Conservation (phyloP, 2,797 vertebrate species). For the Chloroceryle amazona region DNA sequence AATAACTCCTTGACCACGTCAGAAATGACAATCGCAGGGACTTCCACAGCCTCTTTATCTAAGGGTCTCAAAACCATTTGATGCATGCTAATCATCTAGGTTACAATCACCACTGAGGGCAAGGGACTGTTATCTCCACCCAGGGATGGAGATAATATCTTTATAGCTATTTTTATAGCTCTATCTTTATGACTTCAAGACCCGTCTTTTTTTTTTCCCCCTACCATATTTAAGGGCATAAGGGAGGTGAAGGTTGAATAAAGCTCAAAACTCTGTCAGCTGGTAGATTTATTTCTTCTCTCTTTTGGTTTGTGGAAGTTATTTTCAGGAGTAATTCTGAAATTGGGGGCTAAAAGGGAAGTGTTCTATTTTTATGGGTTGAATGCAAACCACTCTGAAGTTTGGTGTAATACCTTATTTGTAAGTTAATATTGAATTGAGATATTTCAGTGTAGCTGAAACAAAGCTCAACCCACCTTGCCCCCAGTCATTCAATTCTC, state of each 20-base stretch:
- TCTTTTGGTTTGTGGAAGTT: neutral
- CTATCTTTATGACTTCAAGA: neutral
- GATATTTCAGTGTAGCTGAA: neutral
- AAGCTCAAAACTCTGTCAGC: neutral
- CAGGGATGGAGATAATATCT: neutral
- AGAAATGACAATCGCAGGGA: neutral
- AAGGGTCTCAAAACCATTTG: neutral
- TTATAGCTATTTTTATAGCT: neutral
- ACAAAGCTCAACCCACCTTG: neutral
- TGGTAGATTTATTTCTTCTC: neutral
- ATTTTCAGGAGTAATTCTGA: neutral
- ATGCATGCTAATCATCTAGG: neutral
- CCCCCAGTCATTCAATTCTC: neutral
- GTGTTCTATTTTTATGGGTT: neutral
- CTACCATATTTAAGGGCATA: neutral
- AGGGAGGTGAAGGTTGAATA: neutral
- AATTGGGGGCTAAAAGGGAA: neutral
- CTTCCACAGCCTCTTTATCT: neutral
- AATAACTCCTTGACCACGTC: neutral
- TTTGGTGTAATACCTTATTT: neutral
- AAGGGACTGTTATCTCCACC: neutral
- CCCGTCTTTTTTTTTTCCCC: neutral
- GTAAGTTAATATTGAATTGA: neutral
- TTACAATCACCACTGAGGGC: neutral
- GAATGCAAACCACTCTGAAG: neutral